Percentiles rank a stretch among this genome's conserved stretches.
These are phyloP conservation scores for Prorops nasuta DNA, from an alignment of 1,140 invertebrate species.

Conservation along the genomic window DNA sequence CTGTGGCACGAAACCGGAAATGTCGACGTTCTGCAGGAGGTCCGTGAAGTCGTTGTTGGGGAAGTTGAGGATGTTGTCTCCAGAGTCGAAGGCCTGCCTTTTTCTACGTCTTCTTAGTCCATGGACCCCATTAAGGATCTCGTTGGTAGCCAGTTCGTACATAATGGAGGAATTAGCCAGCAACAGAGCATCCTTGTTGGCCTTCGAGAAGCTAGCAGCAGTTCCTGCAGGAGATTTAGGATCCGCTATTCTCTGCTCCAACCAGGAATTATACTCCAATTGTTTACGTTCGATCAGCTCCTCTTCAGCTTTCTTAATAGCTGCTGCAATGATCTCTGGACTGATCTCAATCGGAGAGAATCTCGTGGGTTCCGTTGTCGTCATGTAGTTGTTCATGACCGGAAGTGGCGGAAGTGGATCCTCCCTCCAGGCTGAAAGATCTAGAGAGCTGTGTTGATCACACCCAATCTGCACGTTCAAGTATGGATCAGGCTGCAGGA, in stretches of 20 bases:
- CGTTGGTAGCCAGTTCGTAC: conserved; percentile 82
- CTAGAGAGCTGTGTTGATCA: conserved; percentile 65
- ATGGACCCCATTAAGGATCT: conserved; percentile 71
- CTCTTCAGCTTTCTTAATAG: conserved; percentile 72
- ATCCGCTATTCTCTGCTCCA: conserved; percentile 65
- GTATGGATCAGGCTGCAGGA: conserved; percentile 84
- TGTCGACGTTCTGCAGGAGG: conserved; percentile 72
- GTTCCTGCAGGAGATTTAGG: conserved; percentile 82
- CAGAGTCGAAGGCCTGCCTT: conserved; percentile 69
- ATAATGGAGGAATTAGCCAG: conserved; percentile 85
- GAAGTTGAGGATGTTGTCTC: conserved; percentile 64
- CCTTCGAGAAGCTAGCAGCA: conserved; percentile 84
- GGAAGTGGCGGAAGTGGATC: conserved; percentile 44
- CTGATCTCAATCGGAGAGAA: conserved; percentile 46
- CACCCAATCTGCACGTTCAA: conserved; percentile 81
- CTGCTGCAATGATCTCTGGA: conserved; percentile 59
- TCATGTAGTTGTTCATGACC: conserved; percentile 56
- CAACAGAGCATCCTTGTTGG: conserved; percentile 76
- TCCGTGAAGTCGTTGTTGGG: conserved; percentile 69
- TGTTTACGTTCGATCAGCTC: conserved; percentile 70
- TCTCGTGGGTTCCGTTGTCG: conserved; percentile 17
- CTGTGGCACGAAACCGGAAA: conserved; percentile 60
- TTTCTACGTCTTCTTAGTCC: conserved; percentile 63
- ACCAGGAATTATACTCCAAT: conserved; percentile 76
- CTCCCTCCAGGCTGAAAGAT: conserved; percentile 66